phyloP scores from a whole-genome alignment of 1,140 invertebrate genomes.

The Aphelinus certus region DNA sequence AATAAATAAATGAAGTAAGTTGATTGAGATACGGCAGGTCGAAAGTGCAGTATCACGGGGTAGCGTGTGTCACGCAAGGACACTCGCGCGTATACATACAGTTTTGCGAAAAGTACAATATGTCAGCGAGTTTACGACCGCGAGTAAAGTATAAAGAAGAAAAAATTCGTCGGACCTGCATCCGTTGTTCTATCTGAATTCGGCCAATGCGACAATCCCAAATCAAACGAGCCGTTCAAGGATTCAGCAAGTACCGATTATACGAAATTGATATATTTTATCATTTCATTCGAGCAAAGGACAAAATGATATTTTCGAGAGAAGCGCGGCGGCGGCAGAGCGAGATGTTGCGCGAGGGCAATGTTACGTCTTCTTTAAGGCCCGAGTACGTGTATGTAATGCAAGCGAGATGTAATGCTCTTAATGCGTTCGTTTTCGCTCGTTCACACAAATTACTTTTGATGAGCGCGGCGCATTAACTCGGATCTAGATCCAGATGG shows the following conservation, averaged over 20 bases:
- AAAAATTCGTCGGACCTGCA: no score
- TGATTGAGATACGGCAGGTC: not conserved
- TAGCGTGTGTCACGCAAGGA: constrained; percentile 17
- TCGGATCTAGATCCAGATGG: not conserved
- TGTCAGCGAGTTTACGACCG: not conserved
- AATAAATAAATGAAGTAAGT: not conserved
- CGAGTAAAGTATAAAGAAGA: no score
- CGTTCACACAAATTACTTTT: not conserved
- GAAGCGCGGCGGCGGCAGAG: not conserved
- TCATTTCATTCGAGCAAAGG: no score
- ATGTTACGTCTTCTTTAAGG: not conserved
- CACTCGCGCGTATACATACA: not conserved
- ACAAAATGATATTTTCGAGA: no score
- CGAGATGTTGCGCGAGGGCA: not conserved
- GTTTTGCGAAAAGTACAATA: not conserved
- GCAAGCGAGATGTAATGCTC: no score
- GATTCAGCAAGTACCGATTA: no score
- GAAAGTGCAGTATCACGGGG: not conserved
- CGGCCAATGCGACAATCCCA: no score
- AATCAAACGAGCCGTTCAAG: no score
- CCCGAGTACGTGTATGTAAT: no score
- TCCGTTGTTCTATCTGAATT: no score
- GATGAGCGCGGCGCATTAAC: not conserved
- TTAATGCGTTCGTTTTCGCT: not conserved
- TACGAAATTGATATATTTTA: no score